phyloP scores from a whole-genome alignment of 2,797 vertebrate genomes.

The Tachyglossus aculeatus region DNA sequence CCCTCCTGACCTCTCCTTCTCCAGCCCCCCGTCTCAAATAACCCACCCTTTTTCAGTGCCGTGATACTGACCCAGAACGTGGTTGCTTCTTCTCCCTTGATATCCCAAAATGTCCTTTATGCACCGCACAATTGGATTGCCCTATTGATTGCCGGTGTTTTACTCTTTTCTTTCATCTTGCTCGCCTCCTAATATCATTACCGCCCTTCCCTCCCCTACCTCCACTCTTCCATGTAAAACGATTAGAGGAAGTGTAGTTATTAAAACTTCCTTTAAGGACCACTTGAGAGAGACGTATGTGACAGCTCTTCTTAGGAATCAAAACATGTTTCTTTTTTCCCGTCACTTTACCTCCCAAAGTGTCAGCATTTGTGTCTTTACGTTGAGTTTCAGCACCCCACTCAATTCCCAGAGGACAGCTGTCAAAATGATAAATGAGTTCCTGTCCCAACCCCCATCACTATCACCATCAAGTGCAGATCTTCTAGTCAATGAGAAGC shows the following conservation, averaged over 20 bases:
- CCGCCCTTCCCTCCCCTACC: background rate
- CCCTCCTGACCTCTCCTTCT: no score
- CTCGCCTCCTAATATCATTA: background rate
- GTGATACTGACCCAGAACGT: no score
- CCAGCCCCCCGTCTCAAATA: no score
- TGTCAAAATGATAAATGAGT: no score
- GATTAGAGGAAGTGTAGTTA: background rate
- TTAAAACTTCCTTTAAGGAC: constrained; percentile 17
- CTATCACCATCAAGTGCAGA: no score
- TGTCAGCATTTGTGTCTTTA: background rate
- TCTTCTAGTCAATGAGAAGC: no score
- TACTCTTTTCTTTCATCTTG: background rate
- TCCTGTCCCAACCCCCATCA: no score
- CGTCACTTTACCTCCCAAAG: background rate
- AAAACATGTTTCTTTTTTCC: constrained; percentile 18
- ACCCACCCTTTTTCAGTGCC: no score
- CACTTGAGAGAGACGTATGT: background rate
- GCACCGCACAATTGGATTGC: no score
- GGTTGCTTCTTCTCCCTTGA: no score
- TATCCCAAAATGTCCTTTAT: background rate
- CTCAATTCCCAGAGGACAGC: no score
- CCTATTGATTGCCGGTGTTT: background rate
- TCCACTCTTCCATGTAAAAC: background rate
- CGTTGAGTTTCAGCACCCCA: background rate
- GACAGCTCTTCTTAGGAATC: constrained; percentile 18